These are phyloP conservation scores for Euura saliciscinereae DNA, from an alignment of 1,140 invertebrate species.

Conservation along the genomic window DNA sequence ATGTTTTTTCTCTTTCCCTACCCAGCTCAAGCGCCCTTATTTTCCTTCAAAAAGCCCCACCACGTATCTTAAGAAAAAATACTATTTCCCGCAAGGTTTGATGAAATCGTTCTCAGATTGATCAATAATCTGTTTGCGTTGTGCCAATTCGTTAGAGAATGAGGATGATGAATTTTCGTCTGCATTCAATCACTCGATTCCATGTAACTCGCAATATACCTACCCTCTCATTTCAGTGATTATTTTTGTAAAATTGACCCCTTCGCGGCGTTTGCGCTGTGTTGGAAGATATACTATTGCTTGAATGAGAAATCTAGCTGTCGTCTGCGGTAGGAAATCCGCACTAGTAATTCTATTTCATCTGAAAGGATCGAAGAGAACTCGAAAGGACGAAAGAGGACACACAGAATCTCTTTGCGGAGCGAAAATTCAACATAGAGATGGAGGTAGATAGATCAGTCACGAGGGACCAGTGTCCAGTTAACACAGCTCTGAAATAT, in stretches of 20 bases:
- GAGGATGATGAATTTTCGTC: too few species aligned
- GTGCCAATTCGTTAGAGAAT: too few species aligned
- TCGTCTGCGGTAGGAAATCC: constrained; percentile 5
- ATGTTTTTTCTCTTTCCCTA: neutral
- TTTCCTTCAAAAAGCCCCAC: neutral
- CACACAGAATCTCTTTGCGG: neutral
- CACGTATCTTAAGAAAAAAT: neutral
- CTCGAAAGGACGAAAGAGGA: neutral
- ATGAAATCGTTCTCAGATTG: too few species aligned
- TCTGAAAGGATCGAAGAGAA: neutral
- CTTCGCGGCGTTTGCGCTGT: neutral
- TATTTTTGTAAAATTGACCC: too few species aligned
- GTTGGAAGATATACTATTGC: neutral
- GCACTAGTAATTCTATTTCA: neutral
- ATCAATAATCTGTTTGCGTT: too few species aligned
- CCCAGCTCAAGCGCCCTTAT: neutral
- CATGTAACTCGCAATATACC: too few species aligned
- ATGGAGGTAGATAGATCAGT: neutral
- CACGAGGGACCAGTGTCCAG: constrained; percentile 1
- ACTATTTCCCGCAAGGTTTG: neutral
- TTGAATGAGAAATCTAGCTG: neutral
- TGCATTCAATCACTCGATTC: too few species aligned
- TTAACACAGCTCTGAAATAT: constrained; percentile 3
- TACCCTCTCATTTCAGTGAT: too few species aligned
- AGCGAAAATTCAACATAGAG: neutral